Base-by-base conservation (phyloP, 2,797 vertebrate genomes). In the Pantherophis vulpinus region DNA sequence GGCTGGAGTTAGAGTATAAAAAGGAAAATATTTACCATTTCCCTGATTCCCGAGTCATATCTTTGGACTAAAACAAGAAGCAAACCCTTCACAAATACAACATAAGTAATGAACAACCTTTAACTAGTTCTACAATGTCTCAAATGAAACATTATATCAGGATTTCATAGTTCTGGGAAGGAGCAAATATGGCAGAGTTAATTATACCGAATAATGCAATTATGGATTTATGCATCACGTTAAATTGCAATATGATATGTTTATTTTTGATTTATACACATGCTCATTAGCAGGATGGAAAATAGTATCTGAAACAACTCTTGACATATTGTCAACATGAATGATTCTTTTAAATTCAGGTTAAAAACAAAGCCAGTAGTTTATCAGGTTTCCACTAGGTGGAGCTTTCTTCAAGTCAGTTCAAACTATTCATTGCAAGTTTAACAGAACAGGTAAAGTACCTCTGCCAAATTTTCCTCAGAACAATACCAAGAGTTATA, bases 351-450 rank as follows among this genome's bases (percentile, higher is more conserved):
- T 12, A 3, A 10, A 20, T 5, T 1, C 0, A 93, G 59, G 0
- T 0, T 0, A 60, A 2, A 96, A 51, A 37, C 1, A n/a, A 91
- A 25, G 88, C 2, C 37, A 90, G 90, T 0, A 29, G 90, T 58
- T 89, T 60, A 94, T 27, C 5, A 2, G 70, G 37, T 42, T 90
- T 87, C 96, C 96, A 96, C 95, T 95, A 96, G 96, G 59, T 95
- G 97, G 96, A 54, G 96, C 0, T 0, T 95, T 96, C 55, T 8
- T 60, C 96, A 96, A 95, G 47, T 74, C 87, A 94, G 94, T 79
- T 83, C 18, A 83, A 37, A 92, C 27, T 29, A 83, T 32, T 88
- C 12, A 92, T 23, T 88, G 13, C 18, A 66, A 56, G 23, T 51
- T 60, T 14, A 89, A 14, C 47, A 91, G 91, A 93, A 27, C 13